Conservation (phyloP, 1,140 invertebrate species). For the Zeugodacus cucurbitae region DNA sequence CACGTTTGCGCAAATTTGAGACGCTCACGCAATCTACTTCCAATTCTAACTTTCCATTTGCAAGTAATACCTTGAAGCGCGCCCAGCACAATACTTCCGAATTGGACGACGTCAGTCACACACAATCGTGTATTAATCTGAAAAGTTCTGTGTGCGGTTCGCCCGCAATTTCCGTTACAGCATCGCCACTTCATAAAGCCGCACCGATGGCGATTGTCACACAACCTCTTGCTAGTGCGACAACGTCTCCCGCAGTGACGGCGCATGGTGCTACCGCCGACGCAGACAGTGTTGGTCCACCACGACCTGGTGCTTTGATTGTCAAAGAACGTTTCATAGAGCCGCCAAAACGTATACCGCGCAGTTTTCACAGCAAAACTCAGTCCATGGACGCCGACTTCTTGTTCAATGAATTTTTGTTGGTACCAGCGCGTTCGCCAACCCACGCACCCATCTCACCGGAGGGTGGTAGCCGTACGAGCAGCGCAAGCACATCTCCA, state of each 20-base stretch:
- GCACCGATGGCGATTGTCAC: constrained; percentile 35
- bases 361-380: constrained; percentile 67
- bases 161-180: not conserved
- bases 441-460: constrained; percentile 30
- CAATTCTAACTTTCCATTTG: constrained; percentile 61
- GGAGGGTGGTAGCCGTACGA: constrained; percentile 33
- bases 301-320: constrained; percentile 63
- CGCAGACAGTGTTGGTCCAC: constrained; percentile 25
- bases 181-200: constrained; percentile 41
- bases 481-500: constrained; percentile 45
- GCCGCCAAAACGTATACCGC: constrained; percentile 66
- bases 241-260: constrained; percentile 12
- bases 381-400: constrained; percentile 63
- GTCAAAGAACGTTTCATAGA: constrained; percentile 68
- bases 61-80: constrained; percentile 59
- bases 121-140: constrained; percentile 61
- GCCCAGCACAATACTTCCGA: constrained; percentile 52
- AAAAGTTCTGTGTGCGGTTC: constrained; percentile 48
- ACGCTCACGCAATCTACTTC: constrained; percentile 61
- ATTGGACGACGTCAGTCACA: constrained; percentile 53
- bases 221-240: not conserved
- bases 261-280: constrained; percentile 16
- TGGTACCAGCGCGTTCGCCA: constrained; percentile 51
- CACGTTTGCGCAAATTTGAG: constrained; percentile 58
- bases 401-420: constrained; percentile 60